These are phyloP conservation scores for Portevinia maculata DNA, from an alignment of 2,888 invertebrate genomes.

Conservation along the genomic window DNA sequence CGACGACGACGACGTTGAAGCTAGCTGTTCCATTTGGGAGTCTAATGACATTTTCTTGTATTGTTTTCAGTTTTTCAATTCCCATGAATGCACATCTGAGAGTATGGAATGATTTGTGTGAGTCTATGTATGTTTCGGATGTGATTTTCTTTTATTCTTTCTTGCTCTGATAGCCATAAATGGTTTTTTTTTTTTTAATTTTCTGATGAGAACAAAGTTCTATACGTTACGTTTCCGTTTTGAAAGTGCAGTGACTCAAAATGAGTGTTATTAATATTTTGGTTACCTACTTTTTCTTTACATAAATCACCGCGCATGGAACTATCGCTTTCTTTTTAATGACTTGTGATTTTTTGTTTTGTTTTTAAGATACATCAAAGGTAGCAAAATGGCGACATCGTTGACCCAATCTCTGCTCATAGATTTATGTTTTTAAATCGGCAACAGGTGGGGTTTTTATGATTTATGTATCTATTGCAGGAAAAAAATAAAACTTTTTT, in stretches of 20 bases:
- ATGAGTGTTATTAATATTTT: constrained; percentile 4
- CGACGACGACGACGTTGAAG: constrained; percentile 3
- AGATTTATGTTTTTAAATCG: constrained; percentile 5
- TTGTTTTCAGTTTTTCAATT: constrained; percentile 44
- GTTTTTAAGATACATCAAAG: constrained; percentile 7
- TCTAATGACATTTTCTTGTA: constrained; percentile 53
- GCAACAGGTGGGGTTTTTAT: constrained; percentile 7
- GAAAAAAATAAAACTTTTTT: neutral
- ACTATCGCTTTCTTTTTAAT: constrained; percentile 46
- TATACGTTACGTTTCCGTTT: constrained; percentile 24
- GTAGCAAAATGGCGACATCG: constrained; percentile 14
- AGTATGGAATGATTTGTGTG: neutral
- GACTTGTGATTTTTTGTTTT: constrained; percentile 9
- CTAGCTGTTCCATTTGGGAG: constrained; percentile 39
- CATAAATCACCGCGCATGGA: constrained; percentile 22
- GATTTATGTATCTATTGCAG: constrained; percentile 2
- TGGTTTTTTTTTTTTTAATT: constrained; percentile 11
- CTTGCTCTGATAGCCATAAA: constrained; percentile 55
- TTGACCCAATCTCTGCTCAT: constrained; percentile 29
- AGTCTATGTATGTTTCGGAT: constrained; percentile 30
- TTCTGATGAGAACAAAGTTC: constrained; percentile 19
- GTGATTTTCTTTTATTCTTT: constrained; percentile 53
- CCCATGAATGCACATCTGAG: constrained; percentile 27
- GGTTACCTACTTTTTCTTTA: constrained; percentile 27
- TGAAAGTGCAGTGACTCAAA: constrained; percentile 45